Base-by-base conservation (phyloP, 2,888 invertebrate species). In the Stomorhina lunata region DNA sequence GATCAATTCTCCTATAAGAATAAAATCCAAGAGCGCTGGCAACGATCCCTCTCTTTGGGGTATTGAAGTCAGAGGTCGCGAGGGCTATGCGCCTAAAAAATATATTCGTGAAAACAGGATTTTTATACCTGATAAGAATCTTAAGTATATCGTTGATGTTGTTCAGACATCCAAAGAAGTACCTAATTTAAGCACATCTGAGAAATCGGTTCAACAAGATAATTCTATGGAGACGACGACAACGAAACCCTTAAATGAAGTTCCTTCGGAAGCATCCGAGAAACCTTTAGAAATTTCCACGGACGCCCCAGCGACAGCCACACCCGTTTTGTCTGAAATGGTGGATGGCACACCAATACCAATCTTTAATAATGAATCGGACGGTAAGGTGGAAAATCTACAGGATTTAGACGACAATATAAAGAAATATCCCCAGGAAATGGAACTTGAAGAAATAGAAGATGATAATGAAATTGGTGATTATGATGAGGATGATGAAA, bases 1-100 rank as follows among this genome's bases (percentile, higher is more conserved):
- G 22, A 88, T 87, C 3, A 94, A 94, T 87, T 87, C 91, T 6
- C 91, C 93, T 0, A 93, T 95, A 9, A 92, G 90, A 57, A 92
- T 96, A 83, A 94, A 92, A 86, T 95, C 95, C 89, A 96, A 96
- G 91, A 93, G 94, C 85, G 94, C 94, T 87, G 95, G 94, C 2
- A 85, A 17, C 61, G 91, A 91, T 27, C 89, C 94, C 61, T 50
- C 84, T 0, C 65, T 88, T 2, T 96, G 95, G 95, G 95, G 94
- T 84, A 94, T 93, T 53, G 93, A 93, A 91, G 94, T 95, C 55
- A 92, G 93, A 84, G 95, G 94, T 32, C 93, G 93, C 87, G 90
- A 93, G 78, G 96, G 96, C 25, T 96, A 95, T 89, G 93, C 93
- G 0, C 94, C 93, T 25, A 91, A 92, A 68, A 87, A 86, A 0